Base-by-base conservation (phyloP, 2,888 invertebrate genomes). In the Thymelicus acteon region DNA sequence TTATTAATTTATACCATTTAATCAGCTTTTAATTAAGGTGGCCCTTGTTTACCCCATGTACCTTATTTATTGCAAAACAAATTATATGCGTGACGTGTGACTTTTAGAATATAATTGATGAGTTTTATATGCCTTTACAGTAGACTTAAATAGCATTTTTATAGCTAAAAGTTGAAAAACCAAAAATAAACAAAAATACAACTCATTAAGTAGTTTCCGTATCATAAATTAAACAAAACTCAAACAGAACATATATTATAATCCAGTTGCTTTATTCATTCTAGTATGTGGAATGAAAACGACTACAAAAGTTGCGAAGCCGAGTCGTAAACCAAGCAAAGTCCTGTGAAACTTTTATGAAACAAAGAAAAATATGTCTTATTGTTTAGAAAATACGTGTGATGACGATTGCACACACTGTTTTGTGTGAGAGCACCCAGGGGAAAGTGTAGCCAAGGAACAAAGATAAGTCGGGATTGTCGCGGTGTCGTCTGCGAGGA, bases 381-480 rank as follows among this genome's bases (percentile, higher is more conserved):
- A 73, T 7, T 0, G 0, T 0, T 0, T 6, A 58, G 37, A 3
- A 2, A 15, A 76, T 81, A 87, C 76, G 77, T 75, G 72, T 73
- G 71, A 64, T 48, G 2, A 48, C 10, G 49, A 72, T 44, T 74
- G 85, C 71, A 77, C 66, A 73, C 64, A 7, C 47, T 76, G 72
- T 64, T 77, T 82, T 80, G 81, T 79, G 75, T 77, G 73, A 79
- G 74, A 77, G 75, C 74, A 79, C 89, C 88, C 89, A 84, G 83
- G 90, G 90, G 91, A 91, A 91, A 91, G 90, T 91, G 90, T 91
- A 90, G 89, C 87, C 88, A 89, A 87, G 90, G 85, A 89, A 92
- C 91, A 89, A 87, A 87, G 91, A 91, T 91, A 91, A 92, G 90
- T 83, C 89, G 83, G 88, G 89, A 91, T 91, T 92, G 92, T 91